Base-by-base conservation (phyloP, 2,113 vertebrate genomes). In the Pampusana beccarii region DNA sequence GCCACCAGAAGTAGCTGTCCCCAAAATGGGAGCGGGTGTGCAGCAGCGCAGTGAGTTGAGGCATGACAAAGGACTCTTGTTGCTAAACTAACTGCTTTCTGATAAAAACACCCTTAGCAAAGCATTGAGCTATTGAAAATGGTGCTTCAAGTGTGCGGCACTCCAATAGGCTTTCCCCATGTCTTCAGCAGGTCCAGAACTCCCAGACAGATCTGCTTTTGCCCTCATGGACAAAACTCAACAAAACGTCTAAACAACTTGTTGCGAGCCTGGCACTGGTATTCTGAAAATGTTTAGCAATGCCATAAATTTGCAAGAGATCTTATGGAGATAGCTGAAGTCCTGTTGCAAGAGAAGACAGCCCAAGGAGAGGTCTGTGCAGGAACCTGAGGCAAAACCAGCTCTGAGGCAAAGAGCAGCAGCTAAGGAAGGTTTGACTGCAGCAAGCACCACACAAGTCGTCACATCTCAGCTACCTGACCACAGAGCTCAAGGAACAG, bases 141-240 rank as follows among this genome's bases (percentile, higher is more conserved):
- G 9, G 36, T 73, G 34, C 26, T 91, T 83, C 48, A 44, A 20
- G 71, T 38, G 10, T 10, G 13, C 67, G 24, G 44, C 60, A 57
- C 26, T 16, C 31, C 1, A 0, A 19, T 4, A 42, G 51, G 16
- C 34, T 57, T 78, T 44, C 31, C 28, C 25, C 5, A 0, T 38
- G 79, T 12, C 24, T 79, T 60, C 65, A 61, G 40, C 16, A 50
- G 58, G 17, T 48, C n/a, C 51, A 42, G 38, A 77, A 61, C 46
- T 67, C 33, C 66, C 40, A 61, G 58, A 4, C 31, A 72, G 71
- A 36, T 72, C 26, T 13, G 7, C 8, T 73, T 62, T 73, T 78
- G 34, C 33, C 17, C 5, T 69, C 36, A 36, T 3, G 13, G 61
- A 38, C 61, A 57, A 69, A 71, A 51, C 33, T 57, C 60, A 57